Evolutionary conservation across 2,888 invertebrate genomes (phyloP).

Genomic region (Limenitis camilla): DNA sequence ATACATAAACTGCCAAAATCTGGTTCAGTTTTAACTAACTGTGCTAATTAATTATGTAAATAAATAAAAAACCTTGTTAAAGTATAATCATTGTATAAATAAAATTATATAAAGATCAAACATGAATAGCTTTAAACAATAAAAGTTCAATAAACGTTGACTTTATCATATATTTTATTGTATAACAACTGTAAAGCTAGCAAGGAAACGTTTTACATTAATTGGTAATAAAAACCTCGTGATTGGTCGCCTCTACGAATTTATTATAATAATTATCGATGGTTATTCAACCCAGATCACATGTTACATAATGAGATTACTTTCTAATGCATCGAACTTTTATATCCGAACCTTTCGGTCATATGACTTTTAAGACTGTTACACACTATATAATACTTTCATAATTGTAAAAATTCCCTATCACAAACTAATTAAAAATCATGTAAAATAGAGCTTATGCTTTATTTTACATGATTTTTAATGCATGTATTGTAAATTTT

Average conservation of each 20-base stretch:
- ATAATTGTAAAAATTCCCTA: too few species aligned
- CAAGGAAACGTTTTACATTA: background rate
- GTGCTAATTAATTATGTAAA: too few species aligned
- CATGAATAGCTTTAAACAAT: too few species aligned
- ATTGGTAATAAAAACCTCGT: background rate
- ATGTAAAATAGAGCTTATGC: too few species aligned
- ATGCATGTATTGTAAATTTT: too few species aligned
- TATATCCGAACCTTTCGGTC: conserved; percentile 9
- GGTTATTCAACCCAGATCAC: conserved; percentile 5
- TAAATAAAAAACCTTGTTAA: too few species aligned
- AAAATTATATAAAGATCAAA: too few species aligned
- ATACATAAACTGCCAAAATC: too few species aligned
- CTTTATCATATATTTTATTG: background rate
- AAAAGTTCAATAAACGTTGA: background rate
- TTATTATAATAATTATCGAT: conserved; percentile 1
- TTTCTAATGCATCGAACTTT: conserved; percentile 17
- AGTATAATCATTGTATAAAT: too few species aligned
- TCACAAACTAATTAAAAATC: too few species aligned
- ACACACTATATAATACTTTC: background rate
- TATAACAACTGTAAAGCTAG: background rate
- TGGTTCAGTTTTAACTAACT: too few species aligned
- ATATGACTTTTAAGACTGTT: conserved; percentile 11
- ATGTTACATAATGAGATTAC: conserved; percentile 16
- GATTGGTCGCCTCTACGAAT: background rate
- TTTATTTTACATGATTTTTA: too few species aligned